These are phyloP conservation scores for Caiman crocodilus DNA, from an alignment of 2,797 vertebrate genomes.

Conservation along the genomic window DNA sequence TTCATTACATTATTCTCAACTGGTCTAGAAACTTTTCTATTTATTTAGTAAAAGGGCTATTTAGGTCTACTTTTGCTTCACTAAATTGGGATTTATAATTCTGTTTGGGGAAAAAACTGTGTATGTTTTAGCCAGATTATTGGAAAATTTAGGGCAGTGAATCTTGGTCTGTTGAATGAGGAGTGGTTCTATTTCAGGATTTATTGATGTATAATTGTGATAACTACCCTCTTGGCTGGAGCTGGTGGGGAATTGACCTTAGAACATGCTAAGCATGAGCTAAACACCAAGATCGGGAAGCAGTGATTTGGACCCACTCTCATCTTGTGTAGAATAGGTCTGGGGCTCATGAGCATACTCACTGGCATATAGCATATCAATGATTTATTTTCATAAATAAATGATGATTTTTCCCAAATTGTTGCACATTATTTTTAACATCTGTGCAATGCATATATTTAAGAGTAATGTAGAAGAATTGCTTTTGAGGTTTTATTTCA, in stretches of 20 bases:
- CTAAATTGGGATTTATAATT: neutral
- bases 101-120: neutral
- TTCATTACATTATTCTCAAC: neutral
- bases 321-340: too few relatives aligned
- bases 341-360: too few relatives aligned
- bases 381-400: neutral
- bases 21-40: neutral
- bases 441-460: neutral
- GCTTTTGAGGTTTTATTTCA: neutral
- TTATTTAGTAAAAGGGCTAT: neutral
- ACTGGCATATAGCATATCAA: too few relatives aligned
- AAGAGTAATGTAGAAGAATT: neutral
- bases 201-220: constrained; percentile 37
- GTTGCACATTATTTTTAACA: neutral
- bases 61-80: constrained; percentile 7
- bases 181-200: neutral
- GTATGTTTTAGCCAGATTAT: neutral
- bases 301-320: too few relatives aligned
- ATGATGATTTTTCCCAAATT: neutral
- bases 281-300: too few relatives aligned
- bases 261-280: too few relatives aligned
- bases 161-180: neutral
- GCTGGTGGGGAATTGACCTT: too few relatives aligned
- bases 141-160: neutral
- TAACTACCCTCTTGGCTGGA: too few relatives aligned